Percentiles rank a stretch among this genome's conserved stretches.
These are phyloP conservation scores for Leucopsar rothschildi DNA, from an alignment of 2,113 vertebrate species.

Conservation along the genomic window DNA sequence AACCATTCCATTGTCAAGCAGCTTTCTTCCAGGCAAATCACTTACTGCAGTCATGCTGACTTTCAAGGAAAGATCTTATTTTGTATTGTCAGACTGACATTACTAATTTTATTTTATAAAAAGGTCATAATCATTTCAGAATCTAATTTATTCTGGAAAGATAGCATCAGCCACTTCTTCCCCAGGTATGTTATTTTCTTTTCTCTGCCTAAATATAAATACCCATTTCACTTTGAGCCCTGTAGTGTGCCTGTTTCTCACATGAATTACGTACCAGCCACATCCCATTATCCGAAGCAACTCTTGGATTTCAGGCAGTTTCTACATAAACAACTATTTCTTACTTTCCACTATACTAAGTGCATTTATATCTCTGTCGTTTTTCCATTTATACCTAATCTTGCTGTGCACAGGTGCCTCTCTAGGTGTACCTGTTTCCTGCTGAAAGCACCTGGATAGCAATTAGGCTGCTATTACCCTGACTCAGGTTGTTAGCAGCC, in stretches of 20 bases:
- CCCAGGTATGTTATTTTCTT: background rate
- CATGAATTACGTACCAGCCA: background rate
- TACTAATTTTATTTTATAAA: background rate
- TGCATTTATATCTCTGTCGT: background rate
- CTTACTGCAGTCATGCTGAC: background rate
- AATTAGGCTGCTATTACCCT: constrained; percentile 19
- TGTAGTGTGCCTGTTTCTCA: background rate
- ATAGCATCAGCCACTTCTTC: background rate
- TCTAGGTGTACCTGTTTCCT: constrained; percentile 16
- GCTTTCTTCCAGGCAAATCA: background rate
- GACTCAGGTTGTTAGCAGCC: constrained; percentile 22
- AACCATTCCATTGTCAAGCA: background rate
- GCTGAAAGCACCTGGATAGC: background rate
- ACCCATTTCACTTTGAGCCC: background rate
- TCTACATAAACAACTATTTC: background rate
- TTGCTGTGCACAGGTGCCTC: background rate
- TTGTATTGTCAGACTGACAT: background rate
- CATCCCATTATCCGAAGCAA: background rate
- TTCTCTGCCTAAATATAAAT: background rate
- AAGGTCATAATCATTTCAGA: background rate
- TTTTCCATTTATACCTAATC: background rate
- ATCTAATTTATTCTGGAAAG: background rate
- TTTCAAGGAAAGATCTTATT: background rate
- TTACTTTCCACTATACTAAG: background rate
- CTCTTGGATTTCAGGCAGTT: background rate